Evolutionary conservation across 2,888 invertebrate genomes (phyloP), one percentile per base, ranked within the genome.

Genomic region (Pollenia amentaria): DNA sequence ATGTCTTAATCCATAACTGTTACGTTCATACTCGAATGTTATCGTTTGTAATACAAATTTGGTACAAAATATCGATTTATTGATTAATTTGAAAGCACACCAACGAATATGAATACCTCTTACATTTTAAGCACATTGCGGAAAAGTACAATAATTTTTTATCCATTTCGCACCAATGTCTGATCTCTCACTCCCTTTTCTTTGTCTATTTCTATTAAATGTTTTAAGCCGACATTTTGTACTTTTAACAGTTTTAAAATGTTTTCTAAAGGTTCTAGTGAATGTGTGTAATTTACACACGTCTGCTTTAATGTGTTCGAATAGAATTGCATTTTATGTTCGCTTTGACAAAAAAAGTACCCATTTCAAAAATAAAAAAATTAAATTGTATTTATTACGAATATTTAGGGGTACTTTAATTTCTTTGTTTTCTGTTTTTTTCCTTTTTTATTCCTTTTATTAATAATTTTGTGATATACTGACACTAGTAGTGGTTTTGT

Each of bases 351-450:
- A 29, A 42, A n/a, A 40, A 64, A 64, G 60, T 53, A 72, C 72
- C 64, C 53, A 80, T 65, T 73, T 80, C 38, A 80, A 73, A 73
- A 29, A 6, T n/a, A 29, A 29, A 29, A 6, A 29, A 6, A 6
- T 29, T 80, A n/a, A 65, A 73, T 79, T 60, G 62, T 80, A 80
- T 53, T 60, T 78, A 78, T 64, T 72, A 72, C 21, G 64, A 65
- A 72, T 18, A 64, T 46, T 79, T 64, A 80, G 72, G 79, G 79
- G 14, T 42, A 51, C 51, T 55, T 67, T 67, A 18, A 65, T 65
- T 21, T 73, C 21, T 44, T 67, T 57, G 55, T 67, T 46, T 57
- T 67, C 38, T 6, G 42, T 1, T 73, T 46, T 6, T 57, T 60
- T 1, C 8, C 44, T n/a, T 60, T 11, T 72, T 29, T 60, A 11